Evolutionary conservation across 2,113 vertebrate species (phyloP).

Genomic region (Malurus elegans): DNA sequence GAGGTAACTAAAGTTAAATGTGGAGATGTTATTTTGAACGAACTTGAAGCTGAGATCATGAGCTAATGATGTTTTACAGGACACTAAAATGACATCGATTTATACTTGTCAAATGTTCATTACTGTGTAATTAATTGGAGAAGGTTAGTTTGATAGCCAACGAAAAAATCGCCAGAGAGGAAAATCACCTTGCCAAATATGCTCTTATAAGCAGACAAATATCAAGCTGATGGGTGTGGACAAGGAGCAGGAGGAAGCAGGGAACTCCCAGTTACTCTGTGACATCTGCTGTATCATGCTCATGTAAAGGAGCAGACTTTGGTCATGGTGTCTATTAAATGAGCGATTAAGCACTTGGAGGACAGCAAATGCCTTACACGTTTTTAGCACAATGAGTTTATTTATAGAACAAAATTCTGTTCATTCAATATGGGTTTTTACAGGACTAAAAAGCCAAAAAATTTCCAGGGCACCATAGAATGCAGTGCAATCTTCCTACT

Average conservation of each 20-base stretch:
- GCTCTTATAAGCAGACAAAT: conserved; percentile 3
- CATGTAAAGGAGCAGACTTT: neutral
- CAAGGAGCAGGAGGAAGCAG: neutral
- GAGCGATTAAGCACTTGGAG: neutral
- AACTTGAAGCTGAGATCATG: neutral
- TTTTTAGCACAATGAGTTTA: neutral
- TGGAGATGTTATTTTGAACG: neutral
- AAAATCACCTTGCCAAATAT: conserved; percentile 44
- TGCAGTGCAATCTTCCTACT: neutral
- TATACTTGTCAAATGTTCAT: neutral
- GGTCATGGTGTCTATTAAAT: neutral
- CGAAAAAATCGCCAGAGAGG: conserved; percentile 31
- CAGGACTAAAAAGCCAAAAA: neutral
- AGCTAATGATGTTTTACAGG: conserved; percentile 3
- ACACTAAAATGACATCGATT: neutral
- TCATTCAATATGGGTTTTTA: neutral
- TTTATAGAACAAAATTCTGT: neutral
- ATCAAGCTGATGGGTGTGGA: conserved; percentile 24
- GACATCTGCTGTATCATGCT: neutral
- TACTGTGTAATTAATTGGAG: conserved; percentile 1
- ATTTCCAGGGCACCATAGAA: neutral
- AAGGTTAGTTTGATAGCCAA: neutral
- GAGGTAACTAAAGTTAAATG: neutral
- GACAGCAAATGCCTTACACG: neutral
- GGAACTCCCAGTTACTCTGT: conserved; percentile 7